Percentiles rank a stretch among this genome's conserved stretches.
Conservation (phyloP, 2,113 vertebrate species). For the Pica pica region DNA sequence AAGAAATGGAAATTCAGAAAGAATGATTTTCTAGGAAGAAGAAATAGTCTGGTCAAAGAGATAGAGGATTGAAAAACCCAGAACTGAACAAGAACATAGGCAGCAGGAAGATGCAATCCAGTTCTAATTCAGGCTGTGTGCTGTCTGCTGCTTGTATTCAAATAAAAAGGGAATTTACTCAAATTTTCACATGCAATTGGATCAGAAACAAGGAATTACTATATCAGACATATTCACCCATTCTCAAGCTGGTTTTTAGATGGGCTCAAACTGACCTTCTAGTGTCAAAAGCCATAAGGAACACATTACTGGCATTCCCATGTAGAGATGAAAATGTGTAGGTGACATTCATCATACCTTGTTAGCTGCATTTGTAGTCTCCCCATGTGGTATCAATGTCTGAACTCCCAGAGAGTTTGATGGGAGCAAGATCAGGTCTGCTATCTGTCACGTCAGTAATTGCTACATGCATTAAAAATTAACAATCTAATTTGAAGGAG, state of each 20-base stretch:
- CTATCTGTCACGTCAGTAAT: conserved; percentile 26
- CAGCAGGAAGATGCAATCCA: not conserved
- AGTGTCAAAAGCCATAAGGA: not conserved
- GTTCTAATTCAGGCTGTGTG: not conserved
- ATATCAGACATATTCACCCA: not conserved
- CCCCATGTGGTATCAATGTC: not conserved
- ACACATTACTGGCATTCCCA: not conserved
- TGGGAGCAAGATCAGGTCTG: conserved; percentile 7
- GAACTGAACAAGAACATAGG: not conserved
- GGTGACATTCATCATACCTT: not conserved
- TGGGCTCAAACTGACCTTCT: not conserved
- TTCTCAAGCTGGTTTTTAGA: not conserved
- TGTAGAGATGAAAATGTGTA: fast-evolving
- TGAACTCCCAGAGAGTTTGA: not conserved
- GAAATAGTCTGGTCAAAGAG: not conserved
- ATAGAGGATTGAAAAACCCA: not conserved
- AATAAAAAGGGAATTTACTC: not conserved
- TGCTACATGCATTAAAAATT: conserved; percentile 37
- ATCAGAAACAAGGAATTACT: not conserved
- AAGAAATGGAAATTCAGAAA: not conserved
- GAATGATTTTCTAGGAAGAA: not conserved
- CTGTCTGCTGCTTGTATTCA: not conserved
- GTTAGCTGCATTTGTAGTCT: not conserved
- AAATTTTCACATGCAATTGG: not conserved
- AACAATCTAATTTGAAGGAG: conserved; percentile 28